A percentile compares a stretch with the other conserved stretches of the same genome.
These are phyloP conservation scores for Argya squamiceps DNA, from an alignment of 2,797 vertebrate genomes.

Conservation along the genomic window DNA sequence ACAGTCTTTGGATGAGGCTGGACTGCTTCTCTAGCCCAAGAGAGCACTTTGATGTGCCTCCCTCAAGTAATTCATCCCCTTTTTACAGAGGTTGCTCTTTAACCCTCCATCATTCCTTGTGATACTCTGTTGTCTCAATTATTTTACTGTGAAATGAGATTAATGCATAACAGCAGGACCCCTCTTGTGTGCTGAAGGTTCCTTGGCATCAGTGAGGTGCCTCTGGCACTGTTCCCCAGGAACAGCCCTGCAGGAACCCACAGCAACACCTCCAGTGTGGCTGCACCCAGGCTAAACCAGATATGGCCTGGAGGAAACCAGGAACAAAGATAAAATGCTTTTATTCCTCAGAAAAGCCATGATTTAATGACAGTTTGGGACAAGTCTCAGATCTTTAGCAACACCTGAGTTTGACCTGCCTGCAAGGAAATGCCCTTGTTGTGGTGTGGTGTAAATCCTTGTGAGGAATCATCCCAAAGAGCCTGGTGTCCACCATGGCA, in stretches of 20 bases:
- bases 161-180: neutral
- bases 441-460: neutral
- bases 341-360: neutral
- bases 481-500: rapidly evolving
- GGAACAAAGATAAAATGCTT: neutral
- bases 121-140: neutral
- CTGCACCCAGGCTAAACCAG: neutral
- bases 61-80: neutral
- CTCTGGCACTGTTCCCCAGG: neutral
- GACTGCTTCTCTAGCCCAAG: neutral
- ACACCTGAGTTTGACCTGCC: rapidly evolving
- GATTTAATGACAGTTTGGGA: neutral
- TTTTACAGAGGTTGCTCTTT: neutral
- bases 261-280: neutral
- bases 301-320: neutral
- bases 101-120: neutral
- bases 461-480: neutral
- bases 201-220: neutral
- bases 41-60: neutral
- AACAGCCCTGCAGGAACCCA: neutral
- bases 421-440: neutral
- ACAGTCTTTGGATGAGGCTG: neutral
- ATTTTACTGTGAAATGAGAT: neutral
- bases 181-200: neutral
- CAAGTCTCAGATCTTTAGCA: neutral